phyloP scores from a whole-genome alignment of 2,888 invertebrate species.

The Lomographa bimaculata region DNA sequence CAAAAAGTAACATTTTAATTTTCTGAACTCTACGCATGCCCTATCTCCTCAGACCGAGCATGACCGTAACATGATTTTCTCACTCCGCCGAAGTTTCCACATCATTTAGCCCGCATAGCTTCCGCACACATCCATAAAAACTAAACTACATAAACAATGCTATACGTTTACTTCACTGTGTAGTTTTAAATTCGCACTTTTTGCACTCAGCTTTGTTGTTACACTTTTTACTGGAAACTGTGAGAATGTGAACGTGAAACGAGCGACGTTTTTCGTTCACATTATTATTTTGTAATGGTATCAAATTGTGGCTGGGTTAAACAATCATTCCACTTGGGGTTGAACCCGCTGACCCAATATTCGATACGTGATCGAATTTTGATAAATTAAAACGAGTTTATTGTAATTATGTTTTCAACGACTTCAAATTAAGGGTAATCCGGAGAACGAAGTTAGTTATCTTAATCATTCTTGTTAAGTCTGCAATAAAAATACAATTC shows the following conservation, averaged over 20 bases:
- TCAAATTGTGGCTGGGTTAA: too few relatives aligned
- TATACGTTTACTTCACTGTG: conserved; percentile 31
- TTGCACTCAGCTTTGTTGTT: conserved; percentile 40
- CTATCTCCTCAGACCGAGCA: conserved; percentile 7
- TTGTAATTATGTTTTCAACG: background rate
- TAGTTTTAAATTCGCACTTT: conserved; percentile 50
- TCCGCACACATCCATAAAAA: conserved; percentile 43
- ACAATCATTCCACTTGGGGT: too few relatives aligned
- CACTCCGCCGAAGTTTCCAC: conserved; percentile 57
- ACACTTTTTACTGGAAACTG: conserved; percentile 40
- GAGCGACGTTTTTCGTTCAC: conserved; percentile 6
- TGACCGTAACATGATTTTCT: conserved; percentile 46
- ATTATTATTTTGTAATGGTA: too few relatives aligned
- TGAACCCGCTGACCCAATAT: conserved; percentile 11
- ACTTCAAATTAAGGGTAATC: conserved; percentile 2
- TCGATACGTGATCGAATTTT: conserved; percentile 1
- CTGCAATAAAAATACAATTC: too few relatives aligned
- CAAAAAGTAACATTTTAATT: too few relatives aligned
- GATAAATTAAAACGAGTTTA: background rate
- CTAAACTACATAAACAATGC: conserved; percentile 11
- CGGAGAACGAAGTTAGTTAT: background rate
- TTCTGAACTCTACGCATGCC: too few relatives aligned
- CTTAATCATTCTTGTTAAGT: background rate
- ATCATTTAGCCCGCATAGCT: conserved; percentile 65
- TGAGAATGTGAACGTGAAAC: conserved; percentile 42